phyloP scores from a whole-genome alignment of 2,113 vertebrate species.

The Sarotherodon lohbergeri region DNA sequence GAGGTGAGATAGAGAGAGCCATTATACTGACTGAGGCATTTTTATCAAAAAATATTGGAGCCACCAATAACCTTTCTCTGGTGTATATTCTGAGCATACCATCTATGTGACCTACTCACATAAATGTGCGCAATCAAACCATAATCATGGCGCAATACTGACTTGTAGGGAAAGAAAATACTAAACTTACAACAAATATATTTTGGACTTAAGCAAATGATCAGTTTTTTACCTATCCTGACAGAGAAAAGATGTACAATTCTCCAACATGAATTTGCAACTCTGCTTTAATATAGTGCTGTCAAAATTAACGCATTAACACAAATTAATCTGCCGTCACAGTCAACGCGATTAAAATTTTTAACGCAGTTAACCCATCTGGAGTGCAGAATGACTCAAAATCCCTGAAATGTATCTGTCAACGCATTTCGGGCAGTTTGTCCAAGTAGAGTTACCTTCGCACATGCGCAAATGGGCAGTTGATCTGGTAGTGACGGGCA shows the following conservation, averaged over 20 bases:
- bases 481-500: background rate
- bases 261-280: background rate
- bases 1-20: background rate
- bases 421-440: background rate
- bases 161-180: background rate
- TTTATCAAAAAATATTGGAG: background rate
- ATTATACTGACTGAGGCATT: background rate
- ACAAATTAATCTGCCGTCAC: background rate
- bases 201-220: background rate
- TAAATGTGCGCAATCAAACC: background rate
- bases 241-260: background rate
- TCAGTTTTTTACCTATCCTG: background rate
- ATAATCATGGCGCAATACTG: background rate
- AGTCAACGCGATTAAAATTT: rapidly evolving
- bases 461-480: background rate
- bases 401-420: background rate
- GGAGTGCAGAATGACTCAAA: background rate
- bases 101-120: background rate
- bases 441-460: background rate
- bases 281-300: background rate
- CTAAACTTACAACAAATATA: background rate
- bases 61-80: background rate
- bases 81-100: background rate
- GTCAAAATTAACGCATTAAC: background rate
- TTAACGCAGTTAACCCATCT: background rate